Percentiles rank a stretch among this genome's conserved stretches.
Evolutionary conservation across 1,140 invertebrate genomes (phyloP).

Genomic region (Helicoverpa armigera): DNA sequence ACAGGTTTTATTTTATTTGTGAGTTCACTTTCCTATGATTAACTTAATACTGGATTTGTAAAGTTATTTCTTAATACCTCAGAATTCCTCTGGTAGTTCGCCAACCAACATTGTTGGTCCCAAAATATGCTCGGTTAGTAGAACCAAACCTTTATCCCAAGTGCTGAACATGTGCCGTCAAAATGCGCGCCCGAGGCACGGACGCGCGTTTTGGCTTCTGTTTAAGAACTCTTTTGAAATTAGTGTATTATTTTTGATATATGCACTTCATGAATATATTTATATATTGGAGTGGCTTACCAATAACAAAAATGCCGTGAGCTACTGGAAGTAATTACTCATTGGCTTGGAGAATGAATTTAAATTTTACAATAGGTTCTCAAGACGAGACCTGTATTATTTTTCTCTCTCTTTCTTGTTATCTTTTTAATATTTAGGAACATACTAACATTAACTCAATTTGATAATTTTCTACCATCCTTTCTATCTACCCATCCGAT

Average conservation of each 20-base stretch:
- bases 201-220: slow-evolving; percentile 83
- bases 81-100: no score
- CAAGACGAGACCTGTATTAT: background rate
- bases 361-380: background rate
- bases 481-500: no score
- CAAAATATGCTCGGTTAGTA: slow-evolving; percentile 51
- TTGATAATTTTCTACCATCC: no score
- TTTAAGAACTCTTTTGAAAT: slow-evolving; percentile 76
- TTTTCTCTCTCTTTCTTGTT: background rate
- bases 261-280: slow-evolving; percentile 58
- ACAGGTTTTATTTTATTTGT: no score
- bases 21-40: no score
- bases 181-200: slow-evolving; percentile 74
- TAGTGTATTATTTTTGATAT: slow-evolving; percentile 66
- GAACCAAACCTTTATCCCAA: slow-evolving; percentile 59
- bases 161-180: slow-evolving; percentile 64
- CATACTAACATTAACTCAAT: no score
- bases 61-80: no score
- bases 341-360: slow-evolving; percentile 4
- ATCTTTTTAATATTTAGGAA: no score
- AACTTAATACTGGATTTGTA: no score
- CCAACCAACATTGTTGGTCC: background rate
- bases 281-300: slow-evolving; percentile 48
- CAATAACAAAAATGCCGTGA: slow-evolving; percentile 40
- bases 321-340: slow-evolving; percentile 35